Conservation (phyloP, 2,888 invertebrate species). For the Colletes collaris region DNA sequence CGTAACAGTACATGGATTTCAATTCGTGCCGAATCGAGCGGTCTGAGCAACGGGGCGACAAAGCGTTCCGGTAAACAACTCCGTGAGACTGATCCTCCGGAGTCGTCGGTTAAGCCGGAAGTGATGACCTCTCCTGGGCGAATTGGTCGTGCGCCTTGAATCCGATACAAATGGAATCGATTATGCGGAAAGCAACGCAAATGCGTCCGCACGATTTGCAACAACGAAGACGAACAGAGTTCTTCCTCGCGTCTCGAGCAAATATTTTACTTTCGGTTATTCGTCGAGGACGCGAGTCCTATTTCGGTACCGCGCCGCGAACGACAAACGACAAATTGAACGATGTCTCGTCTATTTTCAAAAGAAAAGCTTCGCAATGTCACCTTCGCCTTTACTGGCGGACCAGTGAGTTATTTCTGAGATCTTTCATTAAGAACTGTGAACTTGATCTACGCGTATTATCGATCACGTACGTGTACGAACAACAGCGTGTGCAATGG, state of each 20-base stretch:
- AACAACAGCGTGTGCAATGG: too few relatives aligned
- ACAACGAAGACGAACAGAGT: conserved; percentile 15
- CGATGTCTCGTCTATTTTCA: conserved; percentile 1
- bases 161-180: too few relatives aligned
- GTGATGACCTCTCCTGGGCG: not conserved
- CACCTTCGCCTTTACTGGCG: not conserved
- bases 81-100: not conserved
- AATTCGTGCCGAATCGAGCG: too few relatives aligned
- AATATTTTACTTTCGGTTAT: too few relatives aligned
- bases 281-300: too few relatives aligned
- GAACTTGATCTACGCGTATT: not conserved
- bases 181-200: too few relatives aligned
- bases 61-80: too few relatives aligned
- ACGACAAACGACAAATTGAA: not conserved
- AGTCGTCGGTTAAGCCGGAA: conserved; percentile 3
- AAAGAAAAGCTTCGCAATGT: not conserved
- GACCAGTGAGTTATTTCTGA: not conserved
- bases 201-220: too few relatives aligned
- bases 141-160: not conserved
- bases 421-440: not conserved
- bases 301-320: not conserved
- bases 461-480: not conserved
- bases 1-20: too few relatives aligned
- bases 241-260: too few relatives aligned
- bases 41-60: too few relatives aligned